Percentiles rank a stretch among this genome's conserved stretches.
Evolutionary conservation across 2,113 vertebrate species (phyloP).

Genomic region (Rhadina sibilatrix): DNA sequence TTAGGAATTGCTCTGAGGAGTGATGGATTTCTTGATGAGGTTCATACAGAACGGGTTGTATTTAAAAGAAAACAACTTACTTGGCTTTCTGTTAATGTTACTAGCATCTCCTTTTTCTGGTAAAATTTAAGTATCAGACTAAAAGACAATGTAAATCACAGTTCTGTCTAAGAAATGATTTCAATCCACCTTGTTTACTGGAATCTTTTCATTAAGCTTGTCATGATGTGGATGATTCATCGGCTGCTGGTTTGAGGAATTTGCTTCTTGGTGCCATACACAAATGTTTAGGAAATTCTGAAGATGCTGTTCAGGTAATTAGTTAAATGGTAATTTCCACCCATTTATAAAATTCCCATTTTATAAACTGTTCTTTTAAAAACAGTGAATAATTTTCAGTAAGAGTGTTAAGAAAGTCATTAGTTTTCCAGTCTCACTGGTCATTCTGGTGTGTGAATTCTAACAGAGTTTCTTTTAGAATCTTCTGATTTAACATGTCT

Average conservation of each 20-base stretch:
- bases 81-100: background rate
- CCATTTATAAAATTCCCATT: background rate
- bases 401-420: background rate
- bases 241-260: constrained; percentile 85
- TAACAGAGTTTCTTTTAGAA: background rate
- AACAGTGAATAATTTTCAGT: background rate
- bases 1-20: background rate
- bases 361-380: background rate
- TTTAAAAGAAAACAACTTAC: background rate
- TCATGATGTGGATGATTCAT: constrained; percentile 86
- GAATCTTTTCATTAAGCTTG: constrained; percentile 79
- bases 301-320: constrained; percentile 89
- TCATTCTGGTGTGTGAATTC: background rate
- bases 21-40: background rate
- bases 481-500: background rate
- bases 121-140: background rate
- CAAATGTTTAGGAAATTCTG: constrained; percentile 93
- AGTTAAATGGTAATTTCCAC: background rate
- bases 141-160: background rate
- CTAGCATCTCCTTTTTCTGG: background rate
- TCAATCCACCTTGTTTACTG: background rate
- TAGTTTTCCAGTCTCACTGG: background rate
- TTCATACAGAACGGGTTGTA: background rate
- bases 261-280: constrained; percentile 96
- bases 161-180: background rate